A percentile compares a stretch with the other conserved stretches of the same genome.
phyloP scores from a whole-genome alignment of 2,113 vertebrate genomes.

The Mastomys natalensis region DNA sequence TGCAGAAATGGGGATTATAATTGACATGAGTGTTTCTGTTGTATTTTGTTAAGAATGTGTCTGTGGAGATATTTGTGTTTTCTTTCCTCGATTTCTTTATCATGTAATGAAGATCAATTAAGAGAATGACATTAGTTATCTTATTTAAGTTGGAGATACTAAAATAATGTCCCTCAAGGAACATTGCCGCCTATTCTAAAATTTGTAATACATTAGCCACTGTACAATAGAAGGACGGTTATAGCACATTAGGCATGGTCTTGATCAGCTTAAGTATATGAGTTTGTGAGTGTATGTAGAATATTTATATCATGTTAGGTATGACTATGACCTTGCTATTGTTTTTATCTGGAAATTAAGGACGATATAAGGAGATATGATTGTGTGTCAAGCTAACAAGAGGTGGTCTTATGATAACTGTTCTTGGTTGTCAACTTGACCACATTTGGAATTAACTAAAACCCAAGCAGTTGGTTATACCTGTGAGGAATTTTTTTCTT shows the following conservation, averaged over 20 bases:
- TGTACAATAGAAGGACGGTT: background rate
- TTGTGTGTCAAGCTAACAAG: background rate
- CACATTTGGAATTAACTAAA: background rate
- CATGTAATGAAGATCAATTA: background rate
- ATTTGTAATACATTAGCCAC: background rate
- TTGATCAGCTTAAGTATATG: background rate
- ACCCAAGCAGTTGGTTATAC: background rate
- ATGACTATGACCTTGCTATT: background rate
- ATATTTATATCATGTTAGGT: background rate
- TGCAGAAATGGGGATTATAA: background rate
- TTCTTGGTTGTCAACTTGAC: background rate
- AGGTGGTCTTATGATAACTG: background rate
- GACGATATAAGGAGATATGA: background rate
- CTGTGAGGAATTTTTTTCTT: background rate
- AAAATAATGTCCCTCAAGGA: background rate
- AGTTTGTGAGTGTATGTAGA: background rate
- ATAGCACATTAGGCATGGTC: background rate
- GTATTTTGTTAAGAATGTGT: background rate
- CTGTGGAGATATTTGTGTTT: background rate
- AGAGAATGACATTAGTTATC: background rate
- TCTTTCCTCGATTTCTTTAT: background rate
- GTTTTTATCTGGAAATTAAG: background rate
- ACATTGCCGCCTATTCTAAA: background rate
- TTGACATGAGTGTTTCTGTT: background rate
- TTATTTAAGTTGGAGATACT: background rate